These are phyloP conservation scores for Sylvia atricapilla DNA, from an alignment of 2,113 vertebrate genomes.

Conservation along the genomic window DNA sequence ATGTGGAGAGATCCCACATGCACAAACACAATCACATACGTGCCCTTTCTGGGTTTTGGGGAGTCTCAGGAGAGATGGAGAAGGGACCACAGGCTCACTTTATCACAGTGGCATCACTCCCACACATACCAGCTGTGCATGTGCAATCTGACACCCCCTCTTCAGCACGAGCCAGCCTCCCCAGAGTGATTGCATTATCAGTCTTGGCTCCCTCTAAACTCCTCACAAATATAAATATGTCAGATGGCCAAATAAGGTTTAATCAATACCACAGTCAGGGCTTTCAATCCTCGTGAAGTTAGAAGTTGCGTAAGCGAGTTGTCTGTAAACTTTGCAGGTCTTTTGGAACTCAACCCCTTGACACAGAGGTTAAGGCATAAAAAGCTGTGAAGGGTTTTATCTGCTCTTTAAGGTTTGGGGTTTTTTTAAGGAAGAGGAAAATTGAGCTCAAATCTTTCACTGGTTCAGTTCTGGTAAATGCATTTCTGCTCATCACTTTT, in stretches of 20 bases:
- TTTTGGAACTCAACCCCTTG: not conserved
- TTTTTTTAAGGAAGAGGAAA: not conserved
- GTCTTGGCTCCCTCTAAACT: not conserved
- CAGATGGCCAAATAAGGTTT: not conserved
- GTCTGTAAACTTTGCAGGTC: not conserved
- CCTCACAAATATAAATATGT: not conserved
- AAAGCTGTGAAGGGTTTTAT: not conserved
- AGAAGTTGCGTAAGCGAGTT: accelerated
- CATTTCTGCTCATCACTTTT: not conserved
- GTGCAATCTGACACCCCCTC: not conserved
- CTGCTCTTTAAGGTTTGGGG: not conserved
- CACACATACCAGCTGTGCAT: not conserved
- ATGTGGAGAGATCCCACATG: not conserved
- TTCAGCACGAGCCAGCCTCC: accelerated
- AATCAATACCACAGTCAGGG: not conserved
- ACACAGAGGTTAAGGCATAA: accelerated
- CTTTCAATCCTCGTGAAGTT: not conserved
- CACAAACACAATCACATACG: accelerated
- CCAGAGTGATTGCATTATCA: not conserved
- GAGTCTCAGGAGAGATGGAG: not conserved
- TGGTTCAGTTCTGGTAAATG: accelerated
- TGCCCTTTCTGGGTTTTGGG: not conserved
- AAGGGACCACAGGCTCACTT: not conserved
- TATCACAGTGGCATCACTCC: not conserved
- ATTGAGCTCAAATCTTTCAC: not conserved